Base-by-base conservation (phyloP, 2,113 vertebrate species). In the Trogon surrucura region DNA sequence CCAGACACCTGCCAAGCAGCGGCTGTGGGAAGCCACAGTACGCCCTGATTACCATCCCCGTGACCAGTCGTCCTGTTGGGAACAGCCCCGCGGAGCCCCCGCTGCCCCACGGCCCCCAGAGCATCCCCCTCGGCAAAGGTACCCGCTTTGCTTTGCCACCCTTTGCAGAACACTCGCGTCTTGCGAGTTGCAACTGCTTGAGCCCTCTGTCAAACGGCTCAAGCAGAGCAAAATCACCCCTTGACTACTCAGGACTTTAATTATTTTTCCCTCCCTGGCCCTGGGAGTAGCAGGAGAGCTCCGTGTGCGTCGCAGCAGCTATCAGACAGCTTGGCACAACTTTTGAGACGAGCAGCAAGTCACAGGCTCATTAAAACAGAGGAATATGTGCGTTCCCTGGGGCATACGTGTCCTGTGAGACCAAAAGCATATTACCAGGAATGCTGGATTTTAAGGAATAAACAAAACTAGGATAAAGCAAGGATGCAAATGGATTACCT, bases 41-140 rank as follows among this genome's bases (percentile, higher is more conserved):
- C 0, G 6, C 29, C 16, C 34, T 34, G 51, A 5, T 29, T 71
- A 30, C 51, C 2, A 2, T 25, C 51, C 36, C 60, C 6, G 38
- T 0, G 11, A 38, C 29, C 54, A 9, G 4, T 4, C 2, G 1
- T 25, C 25, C 30, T 19, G 21, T 47, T 56, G 66, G 61, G n/a
- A 8, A 58, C 47, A 17, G 62, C n/a, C 30, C 75, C 16, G 36
- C 57, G 22, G 74, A 38, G 13, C 9, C 41, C 48, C 16, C 13
- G 29, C 58, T 3, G 1, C 5, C 36, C 20, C 13, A 0, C 2
- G 0, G 9, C 10, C 22, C 45, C 36, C 7, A 0, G 1, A 9
- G 61, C 41, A 71, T 5, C 54, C 19, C 14, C 45, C 71, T 8
- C 4, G 3, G 14, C 47, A 50, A 20, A 80, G 27, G 23, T 57